Base-by-base conservation (phyloP, 2,888 invertebrate genomes). In the Clistopyga incitator region DNA sequence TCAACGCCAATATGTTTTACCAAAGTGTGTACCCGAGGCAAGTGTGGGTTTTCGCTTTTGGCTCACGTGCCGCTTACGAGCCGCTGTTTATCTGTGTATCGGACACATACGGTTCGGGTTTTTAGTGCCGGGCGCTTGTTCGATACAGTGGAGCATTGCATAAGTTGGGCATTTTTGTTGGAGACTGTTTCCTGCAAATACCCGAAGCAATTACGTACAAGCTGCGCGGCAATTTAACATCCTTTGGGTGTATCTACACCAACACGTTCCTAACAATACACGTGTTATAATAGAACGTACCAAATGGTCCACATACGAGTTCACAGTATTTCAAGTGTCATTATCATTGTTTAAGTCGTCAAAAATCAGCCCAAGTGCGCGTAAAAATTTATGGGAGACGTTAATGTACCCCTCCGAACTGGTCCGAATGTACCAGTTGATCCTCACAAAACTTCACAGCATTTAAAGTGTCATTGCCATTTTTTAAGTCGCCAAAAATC, bases 21-120 rank as follows among this genome's bases (percentile, higher is more conserved):
- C 86, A 72, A 85, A 84, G 80, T 85, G 84, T 80, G 67, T 82
- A 86, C 81, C 74, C 56, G 64, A 64, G 59, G 18, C 29, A 45
- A 67, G 42, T 68, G 68, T 25, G n/a, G n/a, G 71, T 54, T 45
- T 54, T 64, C 59, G 25, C 56, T 77, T 72, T 59, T 67, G 29
- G 42, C 61, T 81, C 42, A 59, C 34, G 42, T 65, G 42, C 20
- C 61, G 4, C 38, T 15, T 50, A 70, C 34, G 13, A 2, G 15
- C 10, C 3, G 38, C 59, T 13, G n/a, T 64, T n/a, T 65, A 56
- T 34, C 15, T 47, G n/a, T 65, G 54, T 54, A 29, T 65, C 59
- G 23, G 65, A 18, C 56, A 20, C 50, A 47, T 67, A 59, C 38
- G 23, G 47, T 42, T n/a, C 20, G 29, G n/a, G 67, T 72, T 77